Base-by-base conservation (phyloP, 2,888 invertebrate genomes). In the Xylota segnis region DNA sequence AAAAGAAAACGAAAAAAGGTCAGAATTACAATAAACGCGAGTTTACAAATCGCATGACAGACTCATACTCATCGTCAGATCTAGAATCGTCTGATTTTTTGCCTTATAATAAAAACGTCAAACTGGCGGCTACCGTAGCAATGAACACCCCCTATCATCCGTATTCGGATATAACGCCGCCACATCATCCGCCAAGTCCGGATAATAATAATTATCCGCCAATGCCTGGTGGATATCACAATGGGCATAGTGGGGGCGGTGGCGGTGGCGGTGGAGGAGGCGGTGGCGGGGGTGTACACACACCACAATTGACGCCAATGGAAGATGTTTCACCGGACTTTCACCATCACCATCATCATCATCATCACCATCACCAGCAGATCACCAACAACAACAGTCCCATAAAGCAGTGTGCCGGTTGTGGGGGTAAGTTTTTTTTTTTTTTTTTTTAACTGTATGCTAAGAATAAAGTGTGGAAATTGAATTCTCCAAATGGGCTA, bases 81-180 rank as follows among this genome's bases (percentile, higher is more conserved):
- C 82, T 86, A 81, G 86, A 86, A 86, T 86, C 86, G 82, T 82
- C 86, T 65, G 89, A 89, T 88, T 88, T 88, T 88, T 87, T 88
- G 87, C 88, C 88, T 86, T 88, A 88, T 87, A 89, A 89, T 68
- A 89, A 89, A 89, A 88, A 88, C 95, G 94, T 94, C 96, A 96
- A 96, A 94, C 96, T 96, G 96, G 96, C 96, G 94, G 96, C 96
- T 95, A 95, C 96, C 94, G 93, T 95, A 92, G 96, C 96, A 94
- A 97, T 97, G 97, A 97, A 97, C 95, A 96, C 96, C 94, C 96
- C 96, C 94, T 96, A 96, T 94, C 96, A 96, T 94, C 95, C 96
- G 93, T 96, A 96, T 94, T 94, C 95, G 94, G 96, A 96, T 94
- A 94, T 96, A 90, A 95, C 95, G 93, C 95, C 96, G 91, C 95